phyloP scores from a whole-genome alignment of 2,113 vertebrate genomes.

The Oreocharis arfaki region DNA sequence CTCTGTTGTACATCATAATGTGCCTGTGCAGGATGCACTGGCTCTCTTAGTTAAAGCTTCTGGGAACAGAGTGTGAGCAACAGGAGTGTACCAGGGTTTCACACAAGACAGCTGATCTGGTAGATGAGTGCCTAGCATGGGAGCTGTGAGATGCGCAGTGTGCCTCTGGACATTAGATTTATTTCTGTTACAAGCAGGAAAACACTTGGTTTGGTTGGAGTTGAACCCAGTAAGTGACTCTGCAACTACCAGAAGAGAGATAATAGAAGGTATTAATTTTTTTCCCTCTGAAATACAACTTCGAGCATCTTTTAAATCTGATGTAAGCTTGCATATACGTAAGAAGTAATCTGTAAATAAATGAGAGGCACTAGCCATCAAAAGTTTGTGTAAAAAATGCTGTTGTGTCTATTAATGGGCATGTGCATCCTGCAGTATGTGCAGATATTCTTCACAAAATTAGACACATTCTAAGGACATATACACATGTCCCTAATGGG shows the following conservation, averaged over 20 bases:
- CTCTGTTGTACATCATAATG: constrained; percentile 68
- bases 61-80: constrained; percentile 21
- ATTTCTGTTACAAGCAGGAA: constrained; percentile 70
- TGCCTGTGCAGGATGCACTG: constrained; percentile 80
- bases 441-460: not conserved
- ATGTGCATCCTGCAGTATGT: not conserved
- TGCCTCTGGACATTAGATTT: constrained; percentile 63
- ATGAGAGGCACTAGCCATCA: not conserved
- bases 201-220: constrained; percentile 70
- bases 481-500: not conserved
- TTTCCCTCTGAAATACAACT: not conserved
- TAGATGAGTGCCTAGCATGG: constrained; percentile 70
- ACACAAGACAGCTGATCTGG: constrained; percentile 70
- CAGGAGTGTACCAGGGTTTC: constrained; percentile 68
- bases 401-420: not conserved
- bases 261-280: constrained; percentile 64
- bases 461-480: not conserved
- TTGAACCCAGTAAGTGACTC: constrained; percentile 66
- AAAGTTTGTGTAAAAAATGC: not conserved
- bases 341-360: not conserved
- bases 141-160: constrained; percentile 59
- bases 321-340: not conserved
- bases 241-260: constrained; percentile 66
- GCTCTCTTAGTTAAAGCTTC: constrained; percentile 69
- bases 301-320: not conserved